Evolutionary conservation across 2,797 vertebrate species (phyloP).

Genomic region (Sebastes iracundus): DNA sequence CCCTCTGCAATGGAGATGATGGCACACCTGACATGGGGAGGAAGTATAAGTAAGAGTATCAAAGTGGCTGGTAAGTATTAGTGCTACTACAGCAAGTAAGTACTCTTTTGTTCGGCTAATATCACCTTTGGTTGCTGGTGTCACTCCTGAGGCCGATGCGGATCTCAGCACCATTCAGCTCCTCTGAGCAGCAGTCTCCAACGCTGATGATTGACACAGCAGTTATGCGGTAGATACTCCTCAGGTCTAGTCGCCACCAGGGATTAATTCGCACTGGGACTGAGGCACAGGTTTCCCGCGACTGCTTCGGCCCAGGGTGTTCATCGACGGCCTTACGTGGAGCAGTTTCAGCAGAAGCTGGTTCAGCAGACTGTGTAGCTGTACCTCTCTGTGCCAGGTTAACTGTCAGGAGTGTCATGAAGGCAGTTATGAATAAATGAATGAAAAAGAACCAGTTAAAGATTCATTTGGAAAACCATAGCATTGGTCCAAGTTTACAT

Average conservation of each 20-base stretch:
- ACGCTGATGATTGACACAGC: background rate
- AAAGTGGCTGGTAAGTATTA: background rate
- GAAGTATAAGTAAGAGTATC: background rate
- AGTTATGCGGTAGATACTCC: conserved; percentile 3
- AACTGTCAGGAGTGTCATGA: background rate
- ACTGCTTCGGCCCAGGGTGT: fast-evolving
- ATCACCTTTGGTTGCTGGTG: conserved; percentile 4
- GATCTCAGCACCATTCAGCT: conserved; percentile 21
- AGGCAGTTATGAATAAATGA: background rate
- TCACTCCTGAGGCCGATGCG: background rate
- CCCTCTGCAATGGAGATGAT: background rate
- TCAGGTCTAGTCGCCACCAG: conserved; percentile 40
- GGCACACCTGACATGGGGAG: conserved; percentile 23
- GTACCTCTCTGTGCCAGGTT: background rate
- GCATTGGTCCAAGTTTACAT: background rate
- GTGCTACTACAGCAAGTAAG: background rate
- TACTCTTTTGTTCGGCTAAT: background rate
- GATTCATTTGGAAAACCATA: background rate
- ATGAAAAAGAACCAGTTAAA: background rate
- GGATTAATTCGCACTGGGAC: background rate
- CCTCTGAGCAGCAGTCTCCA: background rate
- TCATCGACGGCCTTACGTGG: background rate
- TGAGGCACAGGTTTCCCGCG: background rate
- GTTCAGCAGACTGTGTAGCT: background rate
- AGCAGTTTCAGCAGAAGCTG: background rate